Percentiles rank a stretch among this genome's conserved stretches.
Evolutionary conservation across 2,888 invertebrate species (phyloP).

Genomic region (Endotricha flammealis): DNA sequence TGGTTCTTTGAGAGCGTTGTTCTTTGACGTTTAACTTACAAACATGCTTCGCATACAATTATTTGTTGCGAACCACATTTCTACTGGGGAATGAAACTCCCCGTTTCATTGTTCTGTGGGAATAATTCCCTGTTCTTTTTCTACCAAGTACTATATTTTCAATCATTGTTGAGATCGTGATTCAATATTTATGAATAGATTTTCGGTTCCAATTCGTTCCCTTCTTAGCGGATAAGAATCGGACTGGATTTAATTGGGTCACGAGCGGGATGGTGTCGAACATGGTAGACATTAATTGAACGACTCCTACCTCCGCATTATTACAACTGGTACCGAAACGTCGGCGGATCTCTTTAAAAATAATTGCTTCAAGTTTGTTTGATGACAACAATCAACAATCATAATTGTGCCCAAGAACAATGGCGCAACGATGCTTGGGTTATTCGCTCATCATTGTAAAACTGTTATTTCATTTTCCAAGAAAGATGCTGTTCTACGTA

Average conservation of each 20-base stretch:
- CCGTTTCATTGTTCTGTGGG: not conserved
- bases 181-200: conserved; percentile 20
- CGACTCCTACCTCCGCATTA: conserved; percentile 57
- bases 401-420: too few species aligned
- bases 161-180: conserved; percentile 10
- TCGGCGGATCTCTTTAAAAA: conserved; percentile 42
- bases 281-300: conserved; percentile 61
- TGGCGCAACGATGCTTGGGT: too few species aligned
- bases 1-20: too few species aligned
- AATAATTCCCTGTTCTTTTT: conserved; percentile 9
- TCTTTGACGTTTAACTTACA: too few species aligned
- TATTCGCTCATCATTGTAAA: too few species aligned
- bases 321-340: conserved; percentile 32
- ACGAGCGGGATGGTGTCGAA: conserved; percentile 61
- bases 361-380: conserved; percentile 37
- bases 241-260: conserved; percentile 61
- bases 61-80: too few species aligned
- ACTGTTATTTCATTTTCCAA: too few species aligned
- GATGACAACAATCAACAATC: not conserved
- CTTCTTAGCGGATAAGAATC: conserved; percentile 43
- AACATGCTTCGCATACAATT: too few species aligned
- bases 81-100: too few species aligned
- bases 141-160: conserved; percentile 9
- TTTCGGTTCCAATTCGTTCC: conserved; percentile 25
- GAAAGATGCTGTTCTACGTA: too few species aligned